Base-by-base conservation (phyloP, 2,113 vertebrate genomes). In the Falco punctatus region DNA sequence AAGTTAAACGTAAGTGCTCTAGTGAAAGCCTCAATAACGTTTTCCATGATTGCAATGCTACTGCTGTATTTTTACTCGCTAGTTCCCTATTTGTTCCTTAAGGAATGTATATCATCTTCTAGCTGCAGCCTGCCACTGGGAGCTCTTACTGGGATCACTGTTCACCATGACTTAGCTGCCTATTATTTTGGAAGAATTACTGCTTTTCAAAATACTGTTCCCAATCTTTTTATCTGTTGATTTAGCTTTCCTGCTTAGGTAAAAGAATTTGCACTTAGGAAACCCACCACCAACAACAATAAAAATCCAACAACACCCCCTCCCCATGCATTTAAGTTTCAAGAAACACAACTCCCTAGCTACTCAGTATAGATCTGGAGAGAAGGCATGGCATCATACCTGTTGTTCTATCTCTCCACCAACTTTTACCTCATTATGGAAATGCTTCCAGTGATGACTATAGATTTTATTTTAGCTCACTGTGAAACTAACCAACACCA, bases 231-330 rank as follows among this genome's bases (percentile, higher is more conserved):
- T 52, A 44, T 52, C 18, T 73, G 12, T 51, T 59, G 15, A 38
- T 91, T 73, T 61, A 20, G 13, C 15, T 80, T 82, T 82, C 44
- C 27, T 73, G 15, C 16, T 57, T 32, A 72, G 11, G 11, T 33
- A 32, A 72, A 69, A 11, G 19, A 77, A 88, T 77, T 30, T 73
- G 5, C 19, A 33, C 27, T 24, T 51, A 27, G 69, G 85, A 84
- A 67, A 24, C 1, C 2, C 8, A 27, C 14, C 23, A 79, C 2
- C 26, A 64, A 1, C 9, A 23, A 23, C 10, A 24, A 7, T 3
- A 61, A 26, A 70, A 51, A 5, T 0, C 40, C n/a, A 49, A 8
- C 11, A 28, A 15, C 2, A 0, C 2, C 11, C 3, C 1, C 5
- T 2, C 3, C 0, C 0, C 8, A 20, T 10, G 2, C 16, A 23